Conservation (phyloP, 1,140 invertebrate genomes). For the Formica exsecta region DNA sequence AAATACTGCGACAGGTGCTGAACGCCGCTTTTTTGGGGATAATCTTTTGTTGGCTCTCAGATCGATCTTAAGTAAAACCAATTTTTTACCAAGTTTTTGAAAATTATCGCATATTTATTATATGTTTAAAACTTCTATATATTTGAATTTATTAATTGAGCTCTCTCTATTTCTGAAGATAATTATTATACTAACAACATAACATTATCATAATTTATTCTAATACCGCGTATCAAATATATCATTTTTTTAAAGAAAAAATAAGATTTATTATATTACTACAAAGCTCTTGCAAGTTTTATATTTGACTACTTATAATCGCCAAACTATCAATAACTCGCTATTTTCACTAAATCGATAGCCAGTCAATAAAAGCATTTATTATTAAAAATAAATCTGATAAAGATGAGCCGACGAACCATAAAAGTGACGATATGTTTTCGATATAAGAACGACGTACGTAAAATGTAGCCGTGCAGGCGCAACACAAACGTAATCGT, state of each 20-base stretch:
- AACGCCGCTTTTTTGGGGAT: slow-evolving; percentile 21
- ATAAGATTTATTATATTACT: too few species aligned
- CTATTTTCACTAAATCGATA: too few species aligned
- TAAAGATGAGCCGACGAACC: too few species aligned
- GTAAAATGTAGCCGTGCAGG: neutral
- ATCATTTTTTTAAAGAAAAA: too few species aligned
- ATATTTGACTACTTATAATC: too few species aligned
- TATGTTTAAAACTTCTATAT: neutral
- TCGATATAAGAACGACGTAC: too few species aligned
- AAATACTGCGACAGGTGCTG: slow-evolving; percentile 60
- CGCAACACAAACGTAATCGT: neutral
- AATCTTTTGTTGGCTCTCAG: neutral
- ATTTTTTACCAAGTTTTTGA: too few species aligned
- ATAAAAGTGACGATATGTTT: neutral
- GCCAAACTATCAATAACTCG: too few species aligned
- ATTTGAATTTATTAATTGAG: neutral
- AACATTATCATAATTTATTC: neutral
- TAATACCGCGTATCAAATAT: too few species aligned
- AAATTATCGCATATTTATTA: neutral
- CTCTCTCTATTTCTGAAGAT: neutral
- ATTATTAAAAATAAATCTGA: neutral
- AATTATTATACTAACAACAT: neutral
- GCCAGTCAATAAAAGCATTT: neutral
- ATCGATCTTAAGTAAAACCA: neutral
- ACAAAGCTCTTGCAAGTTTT: too few species aligned